Conservation (phyloP, 2,113 vertebrate genomes). For the Neogobius melanostomus region DNA sequence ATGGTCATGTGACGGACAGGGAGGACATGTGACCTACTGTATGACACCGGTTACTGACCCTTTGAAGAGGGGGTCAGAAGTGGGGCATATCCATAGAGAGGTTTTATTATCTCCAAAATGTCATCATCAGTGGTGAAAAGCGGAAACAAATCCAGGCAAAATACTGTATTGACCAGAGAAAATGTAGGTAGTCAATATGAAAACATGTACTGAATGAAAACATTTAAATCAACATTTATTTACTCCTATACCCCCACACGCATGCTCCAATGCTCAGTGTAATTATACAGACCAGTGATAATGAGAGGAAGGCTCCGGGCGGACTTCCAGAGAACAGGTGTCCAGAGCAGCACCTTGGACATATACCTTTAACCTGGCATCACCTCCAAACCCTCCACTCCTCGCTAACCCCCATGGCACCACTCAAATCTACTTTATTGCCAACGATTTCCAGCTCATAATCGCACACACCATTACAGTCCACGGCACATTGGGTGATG, state of each 20-base stretch:
- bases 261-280: background rate
- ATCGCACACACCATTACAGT: constrained; percentile 29
- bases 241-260: background rate
- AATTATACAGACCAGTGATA: constrained; percentile 7
- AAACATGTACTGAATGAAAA: too few relatives aligned
- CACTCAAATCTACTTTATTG: constrained; percentile 13
- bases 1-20: too few relatives aligned
- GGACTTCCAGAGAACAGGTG: background rate
- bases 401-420: constrained; percentile 11
- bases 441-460: constrained; percentile 9
- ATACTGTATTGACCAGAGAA: too few relatives aligned
- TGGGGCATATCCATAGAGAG: too few relatives aligned
- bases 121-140: too few relatives aligned
- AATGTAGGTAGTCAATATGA: too few relatives aligned
- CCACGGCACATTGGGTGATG: constrained; percentile 11
- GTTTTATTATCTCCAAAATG: too few relatives aligned
- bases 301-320: constrained; percentile 4
- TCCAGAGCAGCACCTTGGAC: background rate
- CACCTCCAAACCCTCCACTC: constrained; percentile 6
- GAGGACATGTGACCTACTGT: too few relatives aligned
- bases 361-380: constrained; percentile 3
- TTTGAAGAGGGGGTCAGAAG: too few relatives aligned
- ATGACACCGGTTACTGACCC: too few relatives aligned
- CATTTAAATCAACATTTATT: background rate
- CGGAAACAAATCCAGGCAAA: too few relatives aligned